Percentiles rank a stretch among this genome's conserved stretches.
Evolutionary conservation across 2,797 vertebrate genomes (phyloP).

Genomic region (Xerus rutilus): DNA sequence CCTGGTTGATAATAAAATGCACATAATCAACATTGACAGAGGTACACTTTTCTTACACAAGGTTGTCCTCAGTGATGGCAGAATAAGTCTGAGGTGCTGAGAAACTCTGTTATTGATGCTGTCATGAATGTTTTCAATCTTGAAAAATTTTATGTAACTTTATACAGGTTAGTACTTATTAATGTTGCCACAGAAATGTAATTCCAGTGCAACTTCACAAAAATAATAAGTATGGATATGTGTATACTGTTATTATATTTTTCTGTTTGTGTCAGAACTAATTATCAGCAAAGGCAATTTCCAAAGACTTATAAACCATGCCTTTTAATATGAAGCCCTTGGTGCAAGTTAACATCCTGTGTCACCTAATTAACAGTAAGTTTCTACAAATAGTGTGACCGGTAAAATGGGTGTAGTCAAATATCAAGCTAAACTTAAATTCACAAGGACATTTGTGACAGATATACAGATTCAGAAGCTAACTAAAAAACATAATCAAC

Average conservation of each 20-base stretch:
- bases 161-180: neutral
- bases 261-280: constrained; percentile 65
- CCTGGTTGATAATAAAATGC: neutral
- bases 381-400: constrained; percentile 52
- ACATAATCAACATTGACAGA: neutral
- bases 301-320: constrained; percentile 22
- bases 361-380: constrained; percentile 44
- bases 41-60: neutral
- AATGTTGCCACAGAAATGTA: neutral
- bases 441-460: neutral
- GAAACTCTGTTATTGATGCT: constrained; percentile 53
- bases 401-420: constrained; percentile 42
- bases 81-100: neutral
- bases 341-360: constrained; percentile 33
- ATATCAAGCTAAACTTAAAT: constrained; percentile 41
- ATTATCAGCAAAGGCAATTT: constrained; percentile 69
- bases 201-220: neutral
- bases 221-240: neutral
- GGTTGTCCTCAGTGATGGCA: neutral
- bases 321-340: constrained; percentile 63
- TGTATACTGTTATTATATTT: neutral
- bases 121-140: neutral
- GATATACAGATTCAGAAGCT: constrained; percentile 61
- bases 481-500: constrained; percentile 40
- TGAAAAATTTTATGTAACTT: neutral